Conservation (phyloP, 2,113 vertebrate species). For the Myiagra hebetior region DNA sequence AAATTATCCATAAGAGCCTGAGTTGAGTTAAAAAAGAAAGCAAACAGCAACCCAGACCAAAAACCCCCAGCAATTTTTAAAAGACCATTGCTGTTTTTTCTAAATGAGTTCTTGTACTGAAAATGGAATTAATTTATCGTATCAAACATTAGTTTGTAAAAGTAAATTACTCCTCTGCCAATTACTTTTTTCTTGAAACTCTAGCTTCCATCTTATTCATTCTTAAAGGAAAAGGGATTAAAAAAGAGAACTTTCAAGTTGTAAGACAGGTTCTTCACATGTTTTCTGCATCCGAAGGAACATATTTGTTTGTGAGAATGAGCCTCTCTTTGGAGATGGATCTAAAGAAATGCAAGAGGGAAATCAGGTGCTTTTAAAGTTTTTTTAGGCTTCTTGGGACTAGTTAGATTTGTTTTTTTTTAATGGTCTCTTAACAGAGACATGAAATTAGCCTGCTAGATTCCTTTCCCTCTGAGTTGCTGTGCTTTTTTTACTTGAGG, state of each 20-base stretch:
- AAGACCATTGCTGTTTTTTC: neutral
- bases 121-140: neutral
- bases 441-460: neutral
- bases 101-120: neutral
- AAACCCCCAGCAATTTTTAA: neutral
- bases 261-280: neutral
- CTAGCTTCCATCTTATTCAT: neutral
- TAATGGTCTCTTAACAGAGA: neutral
- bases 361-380: neutral
- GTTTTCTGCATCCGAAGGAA: neutral
- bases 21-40: neutral
- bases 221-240: neutral
- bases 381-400: neutral
- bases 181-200: neutral
- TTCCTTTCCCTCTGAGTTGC: neutral
- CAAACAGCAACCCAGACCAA: neutral
- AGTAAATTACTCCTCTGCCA: neutral
- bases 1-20: neutral
- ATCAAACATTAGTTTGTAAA: neutral
- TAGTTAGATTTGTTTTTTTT: neutral
- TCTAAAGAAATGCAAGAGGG: neutral
- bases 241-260: neutral
- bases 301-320: neutral
- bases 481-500: neutral
- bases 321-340: neutral